Evolutionary conservation across 1,140 invertebrate genomes (phyloP).

Genomic region (Neuroterus valhalla): DNA sequence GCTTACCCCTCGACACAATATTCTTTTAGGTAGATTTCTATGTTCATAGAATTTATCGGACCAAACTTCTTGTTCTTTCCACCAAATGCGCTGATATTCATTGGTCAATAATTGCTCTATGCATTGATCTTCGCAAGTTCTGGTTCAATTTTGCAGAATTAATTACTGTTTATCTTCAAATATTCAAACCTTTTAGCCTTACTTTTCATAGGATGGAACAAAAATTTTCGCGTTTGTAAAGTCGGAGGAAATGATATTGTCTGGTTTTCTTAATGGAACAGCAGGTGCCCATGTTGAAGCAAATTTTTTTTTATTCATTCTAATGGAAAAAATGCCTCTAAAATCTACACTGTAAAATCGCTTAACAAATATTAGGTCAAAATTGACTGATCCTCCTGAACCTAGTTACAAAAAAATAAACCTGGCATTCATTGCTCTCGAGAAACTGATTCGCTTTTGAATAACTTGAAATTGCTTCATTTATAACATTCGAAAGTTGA

Average conservation of each 20-base stretch:
- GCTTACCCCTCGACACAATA: conserved; percentile 5
- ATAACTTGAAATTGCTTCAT: no score
- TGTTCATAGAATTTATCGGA: conserved; percentile 20
- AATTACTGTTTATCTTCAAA: neutral
- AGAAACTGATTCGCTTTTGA: no score
- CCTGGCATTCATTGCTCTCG: no score
- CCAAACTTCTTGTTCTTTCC: conserved; percentile 44
- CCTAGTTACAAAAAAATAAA: no score
- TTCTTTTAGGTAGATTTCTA: conserved; percentile 23
- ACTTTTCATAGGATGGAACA: conserved; percentile 54
- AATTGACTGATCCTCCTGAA: no score
- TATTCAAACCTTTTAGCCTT: conserved; percentile 25
- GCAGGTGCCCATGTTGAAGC: conserved; percentile 47
- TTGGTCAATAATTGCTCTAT: conserved; percentile 47
- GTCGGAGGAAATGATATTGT: conserved; percentile 53
- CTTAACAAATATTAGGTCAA: no score
- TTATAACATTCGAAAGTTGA: no score
- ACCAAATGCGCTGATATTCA: conserved; percentile 51
- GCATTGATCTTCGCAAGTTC: conserved; percentile 30
- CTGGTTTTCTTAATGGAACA: conserved; percentile 38
- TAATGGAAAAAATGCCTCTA: no score
- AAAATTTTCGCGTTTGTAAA: conserved; percentile 47
- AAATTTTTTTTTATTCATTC: conserved; percentile 24
- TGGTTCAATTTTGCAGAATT: neutral
- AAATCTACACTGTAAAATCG: no score